These are phyloP conservation scores for Drosophila peninsularis DNA, from an alignment of 2,888 invertebrate genomes.

Conservation along the genomic window DNA sequence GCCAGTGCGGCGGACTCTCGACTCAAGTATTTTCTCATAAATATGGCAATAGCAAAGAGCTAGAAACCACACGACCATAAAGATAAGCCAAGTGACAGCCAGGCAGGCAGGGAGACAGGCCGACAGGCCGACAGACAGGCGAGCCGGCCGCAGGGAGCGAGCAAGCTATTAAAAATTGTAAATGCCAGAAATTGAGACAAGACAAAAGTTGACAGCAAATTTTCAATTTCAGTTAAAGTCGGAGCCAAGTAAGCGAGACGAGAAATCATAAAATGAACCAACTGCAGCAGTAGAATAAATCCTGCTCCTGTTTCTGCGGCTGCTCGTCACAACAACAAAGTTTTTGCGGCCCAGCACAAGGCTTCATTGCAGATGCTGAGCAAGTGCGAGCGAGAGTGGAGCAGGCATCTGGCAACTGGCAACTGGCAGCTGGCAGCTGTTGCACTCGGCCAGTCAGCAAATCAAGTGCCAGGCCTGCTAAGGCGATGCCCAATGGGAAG, in stretches of 20 bases:
- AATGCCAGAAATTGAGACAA: slow-evolving; percentile 74
- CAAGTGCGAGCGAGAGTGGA: slow-evolving; percentile 13
- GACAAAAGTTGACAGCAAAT: slow-evolving; percentile 59
- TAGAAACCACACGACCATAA: slow-evolving; percentile 49
- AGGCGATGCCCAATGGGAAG: not conserved
- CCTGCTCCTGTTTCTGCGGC: slow-evolving; percentile 5
- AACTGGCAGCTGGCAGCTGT: slow-evolving; percentile 68
- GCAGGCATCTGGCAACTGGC: slow-evolving; percentile 53
- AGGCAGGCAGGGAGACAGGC: slow-evolving; percentile 1
- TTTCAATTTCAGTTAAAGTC: slow-evolving; percentile 74
- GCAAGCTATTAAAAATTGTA: slow-evolving; percentile 70
- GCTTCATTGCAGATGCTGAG: slow-evolving; percentile 26
- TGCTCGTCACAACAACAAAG: slow-evolving; percentile 37
- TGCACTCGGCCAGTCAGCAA: slow-evolving; percentile 61
- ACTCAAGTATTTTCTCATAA: slow-evolving; percentile 42
- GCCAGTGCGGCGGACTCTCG: not conserved
- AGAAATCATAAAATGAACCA: slow-evolving; percentile 52
- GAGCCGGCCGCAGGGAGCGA: slow-evolving; percentile 24
- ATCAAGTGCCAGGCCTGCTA: slow-evolving; percentile 60
- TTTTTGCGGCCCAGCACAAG: slow-evolving; percentile 24
- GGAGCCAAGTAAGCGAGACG: slow-evolving; percentile 18
- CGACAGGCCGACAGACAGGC: not conserved
- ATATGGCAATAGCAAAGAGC: slow-evolving; percentile 31
- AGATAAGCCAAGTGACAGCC: slow-evolving; percentile 45
- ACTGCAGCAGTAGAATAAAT: slow-evolving; percentile 31